These are phyloP conservation scores for Caprella mutica DNA, from an alignment of 2,888 invertebrate species.

Conservation along the genomic window DNA sequence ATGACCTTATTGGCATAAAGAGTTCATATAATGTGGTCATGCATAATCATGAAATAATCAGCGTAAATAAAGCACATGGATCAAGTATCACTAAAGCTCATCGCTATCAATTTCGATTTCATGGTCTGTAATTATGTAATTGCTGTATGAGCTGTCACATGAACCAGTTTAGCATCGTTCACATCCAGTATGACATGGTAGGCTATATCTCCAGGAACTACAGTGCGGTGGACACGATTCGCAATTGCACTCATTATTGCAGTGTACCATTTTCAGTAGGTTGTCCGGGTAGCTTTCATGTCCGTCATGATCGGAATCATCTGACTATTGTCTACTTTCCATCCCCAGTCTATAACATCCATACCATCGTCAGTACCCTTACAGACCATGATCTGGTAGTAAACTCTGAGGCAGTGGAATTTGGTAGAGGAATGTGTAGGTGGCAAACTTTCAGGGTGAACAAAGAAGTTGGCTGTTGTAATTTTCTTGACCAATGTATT, in stretches of 20 bases:
- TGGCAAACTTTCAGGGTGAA: neutral
- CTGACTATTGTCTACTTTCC: slow-evolving; percentile 6
- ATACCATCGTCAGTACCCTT: slow-evolving; percentile 3
- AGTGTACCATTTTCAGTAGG: slow-evolving; percentile 3
- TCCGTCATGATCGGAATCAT: slow-evolving; percentile 1
- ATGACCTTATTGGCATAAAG: too few relatives aligned
- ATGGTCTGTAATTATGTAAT: too few relatives aligned
- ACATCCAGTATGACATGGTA: neutral
- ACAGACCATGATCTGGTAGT: slow-evolving; percentile 12
- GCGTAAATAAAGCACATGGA: too few relatives aligned
- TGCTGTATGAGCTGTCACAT: too few relatives aligned
- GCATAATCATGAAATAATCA: too few relatives aligned
- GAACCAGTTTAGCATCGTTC: slow-evolving; percentile 5
- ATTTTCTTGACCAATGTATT: slow-evolving; percentile 3
- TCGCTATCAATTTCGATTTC: too few relatives aligned
- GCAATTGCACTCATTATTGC: slow-evolving; percentile 9
- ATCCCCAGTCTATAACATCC: slow-evolving; percentile 6
- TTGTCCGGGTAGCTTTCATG: slow-evolving; percentile 4
- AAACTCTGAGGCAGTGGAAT: slow-evolving; percentile 8
- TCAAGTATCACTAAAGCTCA: too few relatives aligned
- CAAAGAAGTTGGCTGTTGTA: too few relatives aligned
- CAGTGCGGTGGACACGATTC: neutral
- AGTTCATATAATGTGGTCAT: too few relatives aligned
- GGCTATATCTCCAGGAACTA: slow-evolving; percentile 2
- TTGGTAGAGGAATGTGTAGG: slow-evolving; percentile 6